phyloP scores from a whole-genome alignment of 1,140 invertebrate species.

The Drosophila serrata region DNA sequence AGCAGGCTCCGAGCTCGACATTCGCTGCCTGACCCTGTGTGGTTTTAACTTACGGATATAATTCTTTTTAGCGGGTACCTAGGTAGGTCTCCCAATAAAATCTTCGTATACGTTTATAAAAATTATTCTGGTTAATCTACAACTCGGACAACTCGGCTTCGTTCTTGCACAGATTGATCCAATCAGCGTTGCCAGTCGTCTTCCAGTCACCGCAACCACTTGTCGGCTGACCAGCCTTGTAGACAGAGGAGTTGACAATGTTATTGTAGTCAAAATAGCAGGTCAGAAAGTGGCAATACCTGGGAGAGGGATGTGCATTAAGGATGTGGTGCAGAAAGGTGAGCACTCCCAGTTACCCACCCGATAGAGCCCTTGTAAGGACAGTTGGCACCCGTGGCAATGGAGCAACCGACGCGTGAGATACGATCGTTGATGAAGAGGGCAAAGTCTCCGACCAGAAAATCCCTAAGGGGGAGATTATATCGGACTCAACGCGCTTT shows the following conservation, averaged over 20 bases:
- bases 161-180: slow-evolving; percentile 39
- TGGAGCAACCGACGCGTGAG: slow-evolving; percentile 54
- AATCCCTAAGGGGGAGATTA: slow-evolving; percentile 14
- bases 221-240: slow-evolving; percentile 24
- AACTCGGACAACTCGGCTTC: too few species aligned
- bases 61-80: too few species aligned
- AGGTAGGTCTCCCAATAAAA: too few species aligned
- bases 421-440: slow-evolving; percentile 49
- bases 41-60: too few species aligned
- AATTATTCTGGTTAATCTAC: too few species aligned
- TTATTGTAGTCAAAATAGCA: slow-evolving; percentile 56
- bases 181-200: background rate
- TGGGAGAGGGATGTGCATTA: background rate
- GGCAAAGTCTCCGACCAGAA: slow-evolving; percentile 32
- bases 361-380: background rate
- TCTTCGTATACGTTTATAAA: too few species aligned
- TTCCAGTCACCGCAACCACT: slow-evolving; percentile 38
- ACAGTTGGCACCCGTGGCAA: slow-evolving; percentile 38
- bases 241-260: slow-evolving; percentile 23
- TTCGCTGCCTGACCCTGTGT: too few species aligned
- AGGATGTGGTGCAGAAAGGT: too few species aligned
- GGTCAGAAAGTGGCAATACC: slow-evolving; percentile 49
- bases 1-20: too few species aligned
- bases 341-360: background rate
- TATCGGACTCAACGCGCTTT: too few species aligned